A percentile compares a stretch with the other conserved stretches of the same genome.
Evolutionary conservation across 2,888 invertebrate genomes (phyloP).

Genomic region (Anoplius nigerrimus): DNA sequence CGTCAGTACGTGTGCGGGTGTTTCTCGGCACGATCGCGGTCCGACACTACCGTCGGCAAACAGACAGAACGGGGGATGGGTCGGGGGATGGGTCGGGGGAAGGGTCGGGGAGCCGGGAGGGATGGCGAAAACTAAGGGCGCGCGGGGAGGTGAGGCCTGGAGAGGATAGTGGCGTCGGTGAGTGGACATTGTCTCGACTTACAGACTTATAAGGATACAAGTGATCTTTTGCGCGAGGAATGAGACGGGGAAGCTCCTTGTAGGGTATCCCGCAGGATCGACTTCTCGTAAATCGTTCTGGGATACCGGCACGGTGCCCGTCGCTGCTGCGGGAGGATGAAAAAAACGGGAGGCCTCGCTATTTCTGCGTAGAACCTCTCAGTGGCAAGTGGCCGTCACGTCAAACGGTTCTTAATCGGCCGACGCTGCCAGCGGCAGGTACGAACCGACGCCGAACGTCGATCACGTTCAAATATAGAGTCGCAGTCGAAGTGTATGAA

Average conservation of each 20-base stretch:
- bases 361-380: too few species aligned
- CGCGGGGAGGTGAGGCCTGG: too few species aligned
- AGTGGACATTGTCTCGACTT: constrained; percentile 62
- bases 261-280: constrained; percentile 50
- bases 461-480: too few species aligned
- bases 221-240: constrained; percentile 50
- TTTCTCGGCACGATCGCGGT: constrained; percentile 31
- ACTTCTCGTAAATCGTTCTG: constrained; percentile 53
- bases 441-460: too few species aligned
- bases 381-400: too few species aligned
- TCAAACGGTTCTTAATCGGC: too few species aligned
- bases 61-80: constrained; percentile 24
- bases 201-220: constrained; percentile 66
- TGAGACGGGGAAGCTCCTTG: constrained; percentile 55
- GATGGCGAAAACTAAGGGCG: constrained; percentile 2
- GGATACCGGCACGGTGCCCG: constrained; percentile 34
- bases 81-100: constrained; percentile 1
- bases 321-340: constrained; percentile 28
- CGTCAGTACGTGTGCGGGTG: constrained; percentile 43
- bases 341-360: background rate
- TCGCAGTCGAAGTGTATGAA: too few species aligned
- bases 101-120: constrained; percentile 6
- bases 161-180: constrained; percentile 30
- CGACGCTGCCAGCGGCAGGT: too few species aligned
- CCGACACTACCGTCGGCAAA: constrained; percentile 23